Percentiles rank a stretch among this genome's conserved stretches.
phyloP scores from a whole-genome alignment of 2,888 invertebrate genomes.

The Uropetala carovei region DNA sequence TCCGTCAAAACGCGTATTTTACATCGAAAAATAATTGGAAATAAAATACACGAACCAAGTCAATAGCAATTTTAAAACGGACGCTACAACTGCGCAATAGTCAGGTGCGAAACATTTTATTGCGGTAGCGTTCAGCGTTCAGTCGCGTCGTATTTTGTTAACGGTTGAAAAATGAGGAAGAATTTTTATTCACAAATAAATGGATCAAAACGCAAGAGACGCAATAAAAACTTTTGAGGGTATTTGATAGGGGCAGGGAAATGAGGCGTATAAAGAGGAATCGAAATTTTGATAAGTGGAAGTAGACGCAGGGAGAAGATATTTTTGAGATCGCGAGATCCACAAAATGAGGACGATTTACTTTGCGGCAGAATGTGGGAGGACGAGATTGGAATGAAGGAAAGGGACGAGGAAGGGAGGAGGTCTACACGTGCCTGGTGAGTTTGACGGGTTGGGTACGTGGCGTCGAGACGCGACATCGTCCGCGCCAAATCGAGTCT shows the following conservation, averaged over 20 bases:
- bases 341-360: neutral
- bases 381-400: neutral
- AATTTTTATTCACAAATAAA: too few relatives aligned
- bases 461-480: neutral
- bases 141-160: too few relatives aligned
- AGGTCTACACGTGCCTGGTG: neutral
- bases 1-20: too few relatives aligned
- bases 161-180: too few relatives aligned
- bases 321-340: neutral
- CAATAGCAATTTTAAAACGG: too few relatives aligned
- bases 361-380: neutral
- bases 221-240: neutral
- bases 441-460: neutral
- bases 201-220: too few relatives aligned
- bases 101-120: too few relatives aligned
- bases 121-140: too few relatives aligned
- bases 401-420: neutral
- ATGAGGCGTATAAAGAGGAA: neutral
- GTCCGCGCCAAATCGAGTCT: slow-evolving; percentile 13
- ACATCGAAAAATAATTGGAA: too few relatives aligned
- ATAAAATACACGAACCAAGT: too few relatives aligned
- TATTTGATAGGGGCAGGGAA: neutral
- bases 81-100: too few relatives aligned
- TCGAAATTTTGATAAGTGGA: neutral
- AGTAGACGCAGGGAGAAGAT: neutral